A percentile compares a stretch with the other conserved stretches of the same genome.
Conservation (phyloP, 2,797 vertebrate genomes). For the Gallirallus australis region DNA sequence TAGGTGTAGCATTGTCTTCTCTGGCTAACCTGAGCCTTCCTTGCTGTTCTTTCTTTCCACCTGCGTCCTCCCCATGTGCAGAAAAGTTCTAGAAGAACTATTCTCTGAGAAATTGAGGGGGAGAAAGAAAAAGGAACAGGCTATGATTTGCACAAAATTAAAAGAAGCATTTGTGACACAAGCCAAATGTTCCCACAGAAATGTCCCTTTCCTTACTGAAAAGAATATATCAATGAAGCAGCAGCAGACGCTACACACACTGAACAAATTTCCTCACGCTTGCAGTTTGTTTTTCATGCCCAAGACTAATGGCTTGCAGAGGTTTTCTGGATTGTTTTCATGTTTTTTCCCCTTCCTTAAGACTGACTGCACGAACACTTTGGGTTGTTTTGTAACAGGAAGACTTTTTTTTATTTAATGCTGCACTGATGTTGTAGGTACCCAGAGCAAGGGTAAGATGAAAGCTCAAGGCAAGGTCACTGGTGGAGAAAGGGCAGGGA, state of each 20-base stretch:
- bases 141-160: constrained; percentile 22
- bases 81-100: neutral
- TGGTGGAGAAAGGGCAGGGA: neutral
- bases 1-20: constrained; percentile 14
- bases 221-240: neutral
- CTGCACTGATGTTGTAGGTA: accelerated
- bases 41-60: constrained; percentile 5
- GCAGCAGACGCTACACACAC: neutral
- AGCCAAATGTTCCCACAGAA: neutral
- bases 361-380: neutral
- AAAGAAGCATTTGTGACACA: constrained; percentile 10
- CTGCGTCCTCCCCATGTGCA: neutral
- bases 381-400: neutral
- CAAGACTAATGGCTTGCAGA: neutral
- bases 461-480: neutral
- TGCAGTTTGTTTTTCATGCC: neutral
- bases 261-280: neutral
- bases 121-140: constrained; percentile 10
- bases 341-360: neutral
- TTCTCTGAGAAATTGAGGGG: constrained; percentile 28
- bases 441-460: neutral
- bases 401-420: neutral
- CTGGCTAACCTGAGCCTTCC: neutral
- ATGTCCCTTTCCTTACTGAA: neutral
- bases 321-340: neutral